Base-by-base conservation (phyloP, 2,888 invertebrate genomes). In the Orthosia gracilis region DNA sequence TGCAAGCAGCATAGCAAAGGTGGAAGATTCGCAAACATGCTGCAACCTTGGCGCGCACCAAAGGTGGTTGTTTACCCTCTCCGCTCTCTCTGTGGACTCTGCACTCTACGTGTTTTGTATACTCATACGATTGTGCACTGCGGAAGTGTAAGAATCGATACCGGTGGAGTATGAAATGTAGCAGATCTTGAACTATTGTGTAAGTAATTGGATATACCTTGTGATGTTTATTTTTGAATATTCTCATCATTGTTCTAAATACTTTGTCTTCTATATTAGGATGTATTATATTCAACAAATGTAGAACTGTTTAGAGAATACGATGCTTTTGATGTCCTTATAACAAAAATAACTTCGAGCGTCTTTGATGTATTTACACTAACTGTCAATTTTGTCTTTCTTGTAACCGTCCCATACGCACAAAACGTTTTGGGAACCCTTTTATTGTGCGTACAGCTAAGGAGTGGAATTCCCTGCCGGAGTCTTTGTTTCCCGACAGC, bases 21-120 rank as follows among this genome's bases (percentile, higher is more conserved):
- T 77, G 45, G 59, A 59, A 68, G 54, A 71, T 79, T 58, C 15
- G 61, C 75, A 84, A 86, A 84, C 75, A 84, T 45, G 40, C 17
- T 69, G 65, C 65, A 76, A 68, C 87, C 82, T 81, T 81, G 69
- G 75, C 45, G 59, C 40, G 58, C 58, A 76, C 82, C 69, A 84
- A 86, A 82, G 73, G 85, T 80, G 73, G 49, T 67, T 87, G 81
- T 87, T 87, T 85, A 72, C 77, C 40, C 65, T 73, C 68, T 68
- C 65, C 52, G 67, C 67, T 62, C 67, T 55, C 69, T n/a, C 45
- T 86, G 84, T 85, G 69, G 81, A 83, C 77, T 80, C 73, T 68
- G 79, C 87, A 69, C 84, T 85, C 75, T 75, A 73, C 76, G 55
- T 70, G 73, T 75, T 86, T 76, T 81, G 85, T 85, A 72, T 73